A percentile compares a stretch with the other conserved stretches of the same genome.
Evolutionary conservation across 1,140 invertebrate species (phyloP).

Genomic region (Meloidogyne chitwoodi): DNA sequence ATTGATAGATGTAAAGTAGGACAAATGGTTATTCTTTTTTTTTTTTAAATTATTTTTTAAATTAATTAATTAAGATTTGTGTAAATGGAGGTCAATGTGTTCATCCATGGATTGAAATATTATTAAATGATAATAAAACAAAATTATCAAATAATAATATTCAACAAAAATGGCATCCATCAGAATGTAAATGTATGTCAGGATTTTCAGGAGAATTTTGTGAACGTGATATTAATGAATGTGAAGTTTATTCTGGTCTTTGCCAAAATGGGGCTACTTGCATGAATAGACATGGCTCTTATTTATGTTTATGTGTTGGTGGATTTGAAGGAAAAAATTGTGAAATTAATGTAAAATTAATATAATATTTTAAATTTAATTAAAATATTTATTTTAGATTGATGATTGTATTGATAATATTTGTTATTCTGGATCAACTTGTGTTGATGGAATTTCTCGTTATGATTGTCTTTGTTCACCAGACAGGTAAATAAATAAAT

Average conservation of each 20-base stretch:
- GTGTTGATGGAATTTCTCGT: slow-evolving; percentile 89
- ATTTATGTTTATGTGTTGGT: slow-evolving; percentile 78
- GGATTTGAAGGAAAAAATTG: slow-evolving; percentile 72
- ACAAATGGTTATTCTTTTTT: slow-evolving; percentile 62
- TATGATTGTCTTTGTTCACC: slow-evolving; percentile 90
- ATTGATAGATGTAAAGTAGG: slow-evolving; percentile 22
- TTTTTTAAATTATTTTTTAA: neutral
- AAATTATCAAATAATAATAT: neutral
- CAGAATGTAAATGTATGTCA: slow-evolving; percentile 19
- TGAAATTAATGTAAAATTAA: slow-evolving; percentile 18
- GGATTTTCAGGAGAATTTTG: slow-evolving; percentile 70
- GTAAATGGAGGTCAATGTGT: slow-evolving; percentile 80
- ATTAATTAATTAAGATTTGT: slow-evolving; percentile 66
- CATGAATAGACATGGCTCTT: slow-evolving; percentile 79
- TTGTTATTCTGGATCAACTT: slow-evolving; percentile 75
- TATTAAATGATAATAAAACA: slow-evolving; percentile 65
- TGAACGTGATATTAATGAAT: slow-evolving; percentile 83
- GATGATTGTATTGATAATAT: slow-evolving; percentile 35
- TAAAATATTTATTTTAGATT: slow-evolving; percentile 5
- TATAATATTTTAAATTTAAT: neutral
- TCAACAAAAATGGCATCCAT: slow-evolving; percentile 52
- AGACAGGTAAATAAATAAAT: slow-evolving; percentile 66
- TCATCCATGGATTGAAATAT: slow-evolving; percentile 78
- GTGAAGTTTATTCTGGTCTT: slow-evolving; percentile 74
- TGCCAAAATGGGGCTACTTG: slow-evolving; percentile 84